These are phyloP conservation scores for Prietella phreatophila DNA, from an alignment of 2,113 vertebrate species.

Conservation along the genomic window DNA sequence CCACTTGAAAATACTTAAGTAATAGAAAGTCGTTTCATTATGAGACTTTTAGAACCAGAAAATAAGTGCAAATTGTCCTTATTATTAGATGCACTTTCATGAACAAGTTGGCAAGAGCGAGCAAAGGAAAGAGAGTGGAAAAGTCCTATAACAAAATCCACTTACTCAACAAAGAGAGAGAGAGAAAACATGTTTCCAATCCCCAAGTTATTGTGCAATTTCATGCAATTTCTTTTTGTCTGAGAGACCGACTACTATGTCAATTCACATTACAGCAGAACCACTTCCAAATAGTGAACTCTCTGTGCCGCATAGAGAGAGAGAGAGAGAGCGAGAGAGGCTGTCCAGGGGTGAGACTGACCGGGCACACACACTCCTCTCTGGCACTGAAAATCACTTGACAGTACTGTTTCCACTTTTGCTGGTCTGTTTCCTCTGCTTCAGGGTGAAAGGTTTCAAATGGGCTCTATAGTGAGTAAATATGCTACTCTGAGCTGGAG, in stretches of 20 bases:
- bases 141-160: conserved; percentile 25
- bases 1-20: conserved; percentile 21
- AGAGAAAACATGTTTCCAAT: conserved; percentile 34
- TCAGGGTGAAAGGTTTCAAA: conserved; percentile 48
- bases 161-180: conserved; percentile 3
- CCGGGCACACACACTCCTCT: conserved; percentile 21
- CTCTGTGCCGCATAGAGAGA: conserved; percentile 25
- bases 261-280: conserved; percentile 46
- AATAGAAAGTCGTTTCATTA: background rate
- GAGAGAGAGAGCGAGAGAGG: conserved; percentile 7
- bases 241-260: conserved; percentile 38
- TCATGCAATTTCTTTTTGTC: conserved; percentile 42
- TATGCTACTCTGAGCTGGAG: conserved; percentile 19
- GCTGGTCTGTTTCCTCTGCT: conserved; percentile 54
- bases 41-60: background rate
- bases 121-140: conserved; percentile 7
- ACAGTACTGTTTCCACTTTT: conserved; percentile 60
- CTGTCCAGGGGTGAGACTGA: conserved; percentile 9
- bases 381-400: conserved; percentile 53
- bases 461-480: conserved; percentile 51
- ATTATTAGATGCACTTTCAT: background rate
- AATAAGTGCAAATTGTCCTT: background rate
- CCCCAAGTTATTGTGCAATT: conserved; percentile 46
- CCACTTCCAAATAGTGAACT: conserved; percentile 45
- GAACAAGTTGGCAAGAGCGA: background rate